Evolutionary conservation across 2,888 invertebrate genomes (phyloP), one percentile per base, ranked within the genome.

Genomic region (Lordiphosa fenestrarum): DNA sequence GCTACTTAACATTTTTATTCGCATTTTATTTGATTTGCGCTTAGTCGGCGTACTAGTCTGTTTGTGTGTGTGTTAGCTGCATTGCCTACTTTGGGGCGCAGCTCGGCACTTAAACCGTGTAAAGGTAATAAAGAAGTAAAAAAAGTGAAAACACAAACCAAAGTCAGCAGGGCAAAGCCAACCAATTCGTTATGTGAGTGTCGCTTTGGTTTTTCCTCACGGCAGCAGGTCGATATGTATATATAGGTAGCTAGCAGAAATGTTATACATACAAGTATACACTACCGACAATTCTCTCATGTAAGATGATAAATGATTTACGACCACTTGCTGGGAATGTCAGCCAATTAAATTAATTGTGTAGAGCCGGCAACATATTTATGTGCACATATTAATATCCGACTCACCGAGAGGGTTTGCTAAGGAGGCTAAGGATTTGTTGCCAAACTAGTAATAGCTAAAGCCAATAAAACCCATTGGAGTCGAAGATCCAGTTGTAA

Each of bases 1-100:
- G 62, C 56, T 65, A 54, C 69, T 69, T 66, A 65, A 60, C 62
- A 75, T 75, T 75, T 80, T 76, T 77, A 71, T 73, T 71, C 56
- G 60, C 59, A 53, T 74, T 72, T 72, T 69, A 72, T 81, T 80
- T 73, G 68, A 73, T 74, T 78, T 73, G 51, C 54, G 57, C 53
- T 54, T 44, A 66, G 62, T 33, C 44, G 33, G 25, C 10, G 44
- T 30, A 15, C 33, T 48, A 9, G n/a, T 23, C 10, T 21, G 5
- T 30, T 5, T 12, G 4, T 38, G 25, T 37, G 15, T 15, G 6
- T 15, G 25, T 25, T 25, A 25, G 25, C 25, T 13, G 33, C 41
- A 40, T 46, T 59, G 57, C 55, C 54, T 53, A 69, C 73, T 68
- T 65, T 38, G 52, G 51, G 37, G 25, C 53, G 36, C 33, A 46